Evolutionary conservation across 2,113 vertebrate genomes (phyloP).

Genomic region (Tichodroma muraria): DNA sequence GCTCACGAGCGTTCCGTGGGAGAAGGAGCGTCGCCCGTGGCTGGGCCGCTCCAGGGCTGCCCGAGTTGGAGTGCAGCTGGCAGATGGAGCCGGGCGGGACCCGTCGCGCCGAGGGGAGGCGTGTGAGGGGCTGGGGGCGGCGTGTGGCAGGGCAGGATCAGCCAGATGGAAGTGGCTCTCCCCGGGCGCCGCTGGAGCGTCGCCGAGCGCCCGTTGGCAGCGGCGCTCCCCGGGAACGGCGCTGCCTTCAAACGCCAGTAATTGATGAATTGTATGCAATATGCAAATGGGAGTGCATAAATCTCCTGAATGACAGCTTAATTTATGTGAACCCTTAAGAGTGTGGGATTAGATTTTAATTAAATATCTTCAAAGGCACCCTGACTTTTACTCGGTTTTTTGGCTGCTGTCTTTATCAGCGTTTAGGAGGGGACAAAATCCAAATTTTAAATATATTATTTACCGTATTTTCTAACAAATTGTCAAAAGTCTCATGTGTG

Average conservation of each 20-base stretch:
- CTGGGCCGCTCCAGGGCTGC: too few relatives aligned
- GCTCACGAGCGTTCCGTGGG: neutral
- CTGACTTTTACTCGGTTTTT: conserved; percentile 76
- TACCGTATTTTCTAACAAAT: neutral
- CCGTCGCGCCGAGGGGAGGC: too few relatives aligned
- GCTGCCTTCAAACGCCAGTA: conserved; percentile 81
- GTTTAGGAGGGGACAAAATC: conserved; percentile 18
- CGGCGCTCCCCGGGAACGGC: conserved; percentile 64
- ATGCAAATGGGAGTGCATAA: conserved; percentile 87
- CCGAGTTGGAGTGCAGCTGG: too few relatives aligned
- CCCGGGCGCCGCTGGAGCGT: conserved; percentile 31
- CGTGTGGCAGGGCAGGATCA: too few relatives aligned
- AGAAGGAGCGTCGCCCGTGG: neutral
- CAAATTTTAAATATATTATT: conserved; percentile 13
- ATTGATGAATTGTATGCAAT: conserved; percentile 85
- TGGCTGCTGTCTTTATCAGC: conserved; percentile 57
- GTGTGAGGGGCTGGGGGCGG: neutral
- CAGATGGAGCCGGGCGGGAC: too few relatives aligned
- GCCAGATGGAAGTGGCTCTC: conserved; percentile 72
- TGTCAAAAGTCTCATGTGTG: neutral
- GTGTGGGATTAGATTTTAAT: conserved; percentile 90
- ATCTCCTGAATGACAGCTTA: conserved; percentile 88
- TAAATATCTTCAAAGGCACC: conserved; percentile 89
- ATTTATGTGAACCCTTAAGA: conserved; percentile 89
- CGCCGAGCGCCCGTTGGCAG: neutral